Percentiles rank a stretch among this genome's conserved stretches.
Conservation (phyloP, 53 echinoderm and acorn worm genomes). For the Astropecten irregularis region DNA sequence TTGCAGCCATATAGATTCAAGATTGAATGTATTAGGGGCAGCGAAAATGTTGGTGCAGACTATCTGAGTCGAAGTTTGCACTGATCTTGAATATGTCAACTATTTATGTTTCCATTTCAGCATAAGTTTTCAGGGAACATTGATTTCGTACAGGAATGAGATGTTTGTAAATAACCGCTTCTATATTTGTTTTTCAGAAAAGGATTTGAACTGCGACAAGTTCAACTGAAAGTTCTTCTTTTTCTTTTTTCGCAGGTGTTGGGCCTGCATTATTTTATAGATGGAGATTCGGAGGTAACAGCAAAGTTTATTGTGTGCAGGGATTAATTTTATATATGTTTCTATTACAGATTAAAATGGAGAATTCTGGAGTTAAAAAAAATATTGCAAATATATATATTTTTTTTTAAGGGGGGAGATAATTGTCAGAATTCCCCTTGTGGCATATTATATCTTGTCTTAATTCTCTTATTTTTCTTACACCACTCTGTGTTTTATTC, state of each 20-base stretch:
- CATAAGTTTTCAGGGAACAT: background rate
- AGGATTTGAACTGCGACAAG: background rate
- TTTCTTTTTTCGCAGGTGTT: background rate
- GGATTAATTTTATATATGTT: background rate
- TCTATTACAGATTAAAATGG: background rate
- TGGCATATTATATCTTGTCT: too few relatives aligned
- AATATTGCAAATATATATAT: too few relatives aligned
- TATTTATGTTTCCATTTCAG: background rate
- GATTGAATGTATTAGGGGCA: constrained; percentile 58
- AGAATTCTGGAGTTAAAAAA: background rate
- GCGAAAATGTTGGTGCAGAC: constrained; percentile 71
- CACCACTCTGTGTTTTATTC: too few relatives aligned
- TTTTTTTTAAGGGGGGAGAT: too few relatives aligned
- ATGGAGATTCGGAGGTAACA: background rate
- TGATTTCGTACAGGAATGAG: background rate
- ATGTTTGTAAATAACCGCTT: background rate
- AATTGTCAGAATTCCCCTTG: too few relatives aligned
- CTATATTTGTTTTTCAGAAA: background rate
- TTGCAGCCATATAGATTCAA: constrained; percentile 55
- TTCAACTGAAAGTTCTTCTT: background rate
- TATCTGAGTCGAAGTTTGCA: constrained; percentile 43
- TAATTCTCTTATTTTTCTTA: too few relatives aligned
- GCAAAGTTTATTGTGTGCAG: background rate
- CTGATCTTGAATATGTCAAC: background rate
- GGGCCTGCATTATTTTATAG: background rate